phyloP scores from a whole-genome alignment of 1,140 invertebrate species.

The Nixonia krombeini region DNA sequence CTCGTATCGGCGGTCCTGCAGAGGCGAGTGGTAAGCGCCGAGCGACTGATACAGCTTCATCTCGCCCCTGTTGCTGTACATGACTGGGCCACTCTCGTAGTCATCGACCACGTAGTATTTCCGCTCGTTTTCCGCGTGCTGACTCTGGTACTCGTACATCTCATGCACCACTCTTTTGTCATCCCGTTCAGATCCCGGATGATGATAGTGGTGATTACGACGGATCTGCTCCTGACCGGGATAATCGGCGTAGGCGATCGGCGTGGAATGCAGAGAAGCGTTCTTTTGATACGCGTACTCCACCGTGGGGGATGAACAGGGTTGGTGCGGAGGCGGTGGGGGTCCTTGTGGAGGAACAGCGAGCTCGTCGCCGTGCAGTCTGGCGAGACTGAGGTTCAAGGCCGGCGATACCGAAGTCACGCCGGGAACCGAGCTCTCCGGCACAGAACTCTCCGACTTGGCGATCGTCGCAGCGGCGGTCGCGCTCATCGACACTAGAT shows the following conservation, averaged over 20 bases:
- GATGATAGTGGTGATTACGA: slow-evolving; percentile 18
- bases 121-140: slow-evolving; percentile 14
- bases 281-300: slow-evolving; percentile 31
- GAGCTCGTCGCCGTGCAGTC: slow-evolving; percentile 69
- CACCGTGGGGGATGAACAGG: slow-evolving; percentile 43
- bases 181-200: slow-evolving; percentile 1
- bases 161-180: slow-evolving; percentile 12
- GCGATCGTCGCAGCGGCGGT: slow-evolving; percentile 37
- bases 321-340: slow-evolving; percentile 53
- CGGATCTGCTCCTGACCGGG: neutral
- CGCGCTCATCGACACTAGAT: slow-evolving; percentile 5
- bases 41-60: no score
- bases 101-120: slow-evolving; percentile 31
- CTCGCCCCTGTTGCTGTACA: no score
- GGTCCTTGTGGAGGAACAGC: slow-evolving; percentile 50
- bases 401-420: slow-evolving; percentile 61
- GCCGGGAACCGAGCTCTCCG: slow-evolving; percentile 21
- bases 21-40: no score
- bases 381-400: slow-evolving; percentile 72
- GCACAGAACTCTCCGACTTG: slow-evolving; percentile 51
- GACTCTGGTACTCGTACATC: slow-evolving; percentile 4
- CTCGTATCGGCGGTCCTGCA: no score
- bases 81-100: slow-evolving; percentile 14
- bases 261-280: slow-evolving; percentile 18
- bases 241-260: slow-evolving; percentile 37